Base-by-base conservation (phyloP, 2,888 invertebrate species). In the Timema podura region DNA sequence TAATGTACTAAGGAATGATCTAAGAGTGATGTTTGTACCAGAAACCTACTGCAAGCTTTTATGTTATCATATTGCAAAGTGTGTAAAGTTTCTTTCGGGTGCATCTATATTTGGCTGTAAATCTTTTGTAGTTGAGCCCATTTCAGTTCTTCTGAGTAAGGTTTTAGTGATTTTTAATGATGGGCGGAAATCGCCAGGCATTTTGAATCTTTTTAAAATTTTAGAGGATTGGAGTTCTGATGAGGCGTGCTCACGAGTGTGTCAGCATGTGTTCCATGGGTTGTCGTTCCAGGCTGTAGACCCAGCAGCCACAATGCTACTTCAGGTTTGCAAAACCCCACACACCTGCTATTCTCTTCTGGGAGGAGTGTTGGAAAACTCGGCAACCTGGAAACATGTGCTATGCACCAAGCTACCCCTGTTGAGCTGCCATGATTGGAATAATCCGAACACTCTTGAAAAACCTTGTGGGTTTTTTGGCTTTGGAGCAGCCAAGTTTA, bases 351-450 rank as follows among this genome's bases (percentile, higher is more conserved):
- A 82, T 89, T 76, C 81, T 7, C 75, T 89, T 46, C 82, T 90
- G 3, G 86, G 85, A 6, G 79, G 85, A 68, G 82, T 82, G 71
- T 81, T 86, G 5, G 78, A 85, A 7, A 77, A 80, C 1, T 85
- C 81, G 66, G 81, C 83, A 5, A 83, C 86, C 74, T 93, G 92
- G 92, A 85, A 85, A 64, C 89, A 89, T 75, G 85, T 87, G 47
- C 78, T 93, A 0, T 84, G 83, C 74, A 87, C 79, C 74, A 90
- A 86, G 83, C 85, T 87, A 78, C 87, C 86, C 0, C 77, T 89
- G 5, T 81, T 88, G 76, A 84, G 82, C 46, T 83, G 83, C 75
- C 82, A 83, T 64, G 77, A 81, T 0, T 79, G 83, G 48, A 84
- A 85, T 67, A 79, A 83, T 16, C 82, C 84, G n/a, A 0, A 80